Conservation (phyloP, 2,888 invertebrate genomes). For the Liposcelis brunnea region DNA sequence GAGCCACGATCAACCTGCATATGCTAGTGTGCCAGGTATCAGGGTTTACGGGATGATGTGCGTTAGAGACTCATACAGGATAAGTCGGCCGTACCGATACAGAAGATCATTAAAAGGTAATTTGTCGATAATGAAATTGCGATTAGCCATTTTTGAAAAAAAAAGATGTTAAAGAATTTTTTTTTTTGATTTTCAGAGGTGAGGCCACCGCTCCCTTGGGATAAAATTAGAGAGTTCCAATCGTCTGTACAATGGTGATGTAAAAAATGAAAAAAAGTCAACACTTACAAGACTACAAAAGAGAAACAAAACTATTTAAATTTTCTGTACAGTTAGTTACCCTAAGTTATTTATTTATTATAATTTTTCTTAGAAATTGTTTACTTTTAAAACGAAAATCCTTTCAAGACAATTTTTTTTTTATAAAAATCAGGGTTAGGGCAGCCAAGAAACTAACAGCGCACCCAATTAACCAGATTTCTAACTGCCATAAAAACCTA, state of each 20-base stretch:
- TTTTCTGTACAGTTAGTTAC: constrained; percentile 11
- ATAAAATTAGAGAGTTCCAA: constrained; percentile 47
- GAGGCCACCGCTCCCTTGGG: constrained; percentile 59
- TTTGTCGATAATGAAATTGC: neutral
- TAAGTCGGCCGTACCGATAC: constrained; percentile 25
- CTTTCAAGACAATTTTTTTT: too few relatives aligned
- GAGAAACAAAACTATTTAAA: neutral
- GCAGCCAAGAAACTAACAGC: too few relatives aligned
- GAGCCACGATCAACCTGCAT: constrained; percentile 85
- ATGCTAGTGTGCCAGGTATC: constrained; percentile 84
- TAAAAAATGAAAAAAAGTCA: neutral
- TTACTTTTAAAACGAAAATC: too few relatives aligned
- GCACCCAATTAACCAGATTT: too few relatives aligned
- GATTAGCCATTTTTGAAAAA: neutral
- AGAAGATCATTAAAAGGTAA: neutral
- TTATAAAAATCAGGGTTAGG: too few relatives aligned
- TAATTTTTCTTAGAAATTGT: neutral
- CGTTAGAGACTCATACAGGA: constrained; percentile 28
- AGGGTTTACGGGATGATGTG: constrained; percentile 92
- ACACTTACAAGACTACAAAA: constrained; percentile 2
- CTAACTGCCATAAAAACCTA: too few relatives aligned
- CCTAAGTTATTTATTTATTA: constrained; percentile 6
- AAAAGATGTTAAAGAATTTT: neutral
- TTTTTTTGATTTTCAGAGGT: constrained; percentile 20
- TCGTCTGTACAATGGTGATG: constrained; percentile 10